phyloP scores from a whole-genome alignment of 2,888 invertebrate species.

The Eilema depressum region DNA sequence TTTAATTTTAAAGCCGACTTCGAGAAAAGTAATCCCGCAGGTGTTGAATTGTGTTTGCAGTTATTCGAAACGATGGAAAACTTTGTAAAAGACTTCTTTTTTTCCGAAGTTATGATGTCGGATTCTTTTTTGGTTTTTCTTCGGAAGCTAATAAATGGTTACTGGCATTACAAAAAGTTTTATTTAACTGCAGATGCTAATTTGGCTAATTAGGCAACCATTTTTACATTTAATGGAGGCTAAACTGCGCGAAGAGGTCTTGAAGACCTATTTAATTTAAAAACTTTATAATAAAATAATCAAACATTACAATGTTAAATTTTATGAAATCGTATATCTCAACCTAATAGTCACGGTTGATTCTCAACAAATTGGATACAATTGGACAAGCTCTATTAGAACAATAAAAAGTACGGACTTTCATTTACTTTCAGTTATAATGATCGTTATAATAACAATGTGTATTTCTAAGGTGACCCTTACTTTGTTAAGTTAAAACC shows the following conservation, averaged over 20 bases:
- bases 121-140: slow-evolving; percentile 49
- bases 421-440: too few species aligned
- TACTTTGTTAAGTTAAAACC: neutral
- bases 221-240: neutral
- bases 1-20: slow-evolving; percentile 64
- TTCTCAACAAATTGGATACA: neutral
- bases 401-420: too few species aligned
- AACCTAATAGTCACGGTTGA: neutral
- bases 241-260: neutral
- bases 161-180: slow-evolving; percentile 52
- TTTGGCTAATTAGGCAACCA: neutral
- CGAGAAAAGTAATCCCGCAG: slow-evolving; percentile 64
- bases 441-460: neutral
- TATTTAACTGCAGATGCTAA: slow-evolving; percentile 35
- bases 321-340: neutral
- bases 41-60: slow-evolving; percentile 68
- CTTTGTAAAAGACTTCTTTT: slow-evolving; percentile 58
- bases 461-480: neutral
- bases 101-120: slow-evolving; percentile 43
- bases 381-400: too few species aligned
- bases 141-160: slow-evolving; percentile 44
- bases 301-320: too few species aligned
- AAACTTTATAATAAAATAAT: neutral
- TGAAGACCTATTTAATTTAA: neutral
- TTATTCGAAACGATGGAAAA: slow-evolving; percentile 64